These are phyloP conservation scores for Homarus americanus DNA, from an alignment of 1,140 invertebrate species.

Conservation along the genomic window DNA sequence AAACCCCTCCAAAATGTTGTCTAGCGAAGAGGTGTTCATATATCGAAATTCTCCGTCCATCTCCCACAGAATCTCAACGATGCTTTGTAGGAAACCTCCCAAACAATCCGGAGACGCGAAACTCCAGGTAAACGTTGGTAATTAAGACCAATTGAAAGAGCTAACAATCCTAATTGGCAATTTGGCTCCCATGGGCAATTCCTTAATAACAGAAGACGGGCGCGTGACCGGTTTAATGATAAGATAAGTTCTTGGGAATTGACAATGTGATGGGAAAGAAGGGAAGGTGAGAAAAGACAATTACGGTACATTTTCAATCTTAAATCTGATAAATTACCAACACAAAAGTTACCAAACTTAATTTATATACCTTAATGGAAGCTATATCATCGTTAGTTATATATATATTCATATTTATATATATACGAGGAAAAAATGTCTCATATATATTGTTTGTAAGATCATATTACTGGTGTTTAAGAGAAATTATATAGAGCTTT, in stretches of 20 bases:
- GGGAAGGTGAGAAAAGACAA: constrained; percentile 19
- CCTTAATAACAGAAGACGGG: constrained; percentile 46
- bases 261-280: constrained; percentile 35
- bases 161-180: constrained; percentile 59
- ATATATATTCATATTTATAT: too few relatives aligned
- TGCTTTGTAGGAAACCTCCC: neutral
- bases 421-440: too few relatives aligned
- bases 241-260: constrained; percentile 40
- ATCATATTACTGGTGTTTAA: too few relatives aligned
- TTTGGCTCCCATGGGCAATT: constrained; percentile 58
- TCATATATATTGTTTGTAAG: too few relatives aligned
- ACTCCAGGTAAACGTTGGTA: constrained; percentile 44
- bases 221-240: constrained; percentile 48
- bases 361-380: neutral
- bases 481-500: too few relatives aligned
- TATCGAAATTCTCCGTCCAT: neutral
- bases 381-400: neutral
- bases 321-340: neutral
- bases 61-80: neutral
- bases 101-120: constrained; percentile 8
- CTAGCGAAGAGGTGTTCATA: neutral
- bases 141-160: constrained; percentile 60
- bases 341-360: neutral
- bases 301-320: neutral
- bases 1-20: neutral